Evolutionary conservation across 2,797 vertebrate genomes (phyloP).

Genomic region (Enteromius treurensis): DNA sequence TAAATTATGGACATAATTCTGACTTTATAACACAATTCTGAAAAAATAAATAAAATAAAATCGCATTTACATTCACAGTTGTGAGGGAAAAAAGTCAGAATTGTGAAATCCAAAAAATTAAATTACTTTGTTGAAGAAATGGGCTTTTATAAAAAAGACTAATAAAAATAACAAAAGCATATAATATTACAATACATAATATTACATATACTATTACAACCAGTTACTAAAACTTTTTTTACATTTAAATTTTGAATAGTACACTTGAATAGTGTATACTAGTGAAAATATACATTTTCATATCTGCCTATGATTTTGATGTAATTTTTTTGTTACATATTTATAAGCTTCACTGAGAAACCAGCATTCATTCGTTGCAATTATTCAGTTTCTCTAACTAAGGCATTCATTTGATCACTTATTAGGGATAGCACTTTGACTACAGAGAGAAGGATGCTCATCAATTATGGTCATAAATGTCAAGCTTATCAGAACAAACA

Average conservation of each 20-base stretch:
- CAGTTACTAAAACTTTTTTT: neutral
- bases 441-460: constrained; percentile 9
- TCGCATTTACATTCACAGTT: neutral
- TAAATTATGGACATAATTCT: neutral
- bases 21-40: neutral
- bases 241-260: neutral
- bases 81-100: neutral
- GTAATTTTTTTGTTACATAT: neutral
- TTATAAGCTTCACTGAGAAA: neutral
- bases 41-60: neutral
- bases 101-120: neutral
- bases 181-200: neutral
- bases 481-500: constrained; percentile 40
- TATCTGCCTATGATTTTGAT: neutral
- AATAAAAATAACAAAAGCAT: neutral
- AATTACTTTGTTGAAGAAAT: neutral
- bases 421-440: neutral
- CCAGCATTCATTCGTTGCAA: neutral
- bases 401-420: neutral
- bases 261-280: too few species aligned
- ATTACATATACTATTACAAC: neutral
- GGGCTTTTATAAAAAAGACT: neutral
- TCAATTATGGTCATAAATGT: neutral
- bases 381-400: neutral
- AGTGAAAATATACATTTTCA: neutral